Conservation (phyloP, 2,888 invertebrate genomes). For the Meliscaeva auricollis region DNA sequence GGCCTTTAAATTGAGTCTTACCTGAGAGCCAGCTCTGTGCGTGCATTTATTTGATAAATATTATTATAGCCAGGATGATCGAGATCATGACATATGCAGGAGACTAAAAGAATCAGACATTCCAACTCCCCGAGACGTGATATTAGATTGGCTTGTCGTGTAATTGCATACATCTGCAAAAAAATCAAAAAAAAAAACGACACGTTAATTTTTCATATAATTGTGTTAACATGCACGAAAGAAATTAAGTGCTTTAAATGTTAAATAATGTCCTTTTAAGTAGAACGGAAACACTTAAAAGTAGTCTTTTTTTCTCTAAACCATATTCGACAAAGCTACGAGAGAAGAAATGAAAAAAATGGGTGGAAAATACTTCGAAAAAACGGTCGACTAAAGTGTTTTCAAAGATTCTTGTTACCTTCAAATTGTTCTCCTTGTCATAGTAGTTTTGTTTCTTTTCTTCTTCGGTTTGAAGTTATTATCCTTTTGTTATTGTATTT, state of each 20-base stretch:
- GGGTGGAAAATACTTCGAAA: slow-evolving; percentile 8
- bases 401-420: slow-evolving; percentile 56
- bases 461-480: slow-evolving; percentile 47
- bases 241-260: slow-evolving; percentile 19
- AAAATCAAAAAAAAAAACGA: slow-evolving; percentile 1
- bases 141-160: slow-evolving; percentile 89
- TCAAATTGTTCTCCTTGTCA: slow-evolving; percentile 17
- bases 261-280: slow-evolving; percentile 49
- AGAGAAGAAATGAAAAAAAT: too few species aligned
- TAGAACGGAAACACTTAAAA: slow-evolving; percentile 16
- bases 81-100: slow-evolving; percentile 92
- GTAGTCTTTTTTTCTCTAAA: neutral
- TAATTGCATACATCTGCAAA: slow-evolving; percentile 91
- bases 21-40: slow-evolving; percentile 92
- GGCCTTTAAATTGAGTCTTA: slow-evolving; percentile 71
- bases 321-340: slow-evolving; percentile 5
- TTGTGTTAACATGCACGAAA: slow-evolving; percentile 24
- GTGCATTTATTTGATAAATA: slow-evolving; percentile 92
- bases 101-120: slow-evolving; percentile 90
- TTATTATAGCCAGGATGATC: slow-evolving; percentile 92
- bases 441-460: slow-evolving; percentile 37
- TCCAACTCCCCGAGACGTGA: slow-evolving; percentile 90
- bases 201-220: slow-evolving; percentile 40
- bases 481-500: slow-evolving; percentile 66
- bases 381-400: slow-evolving; percentile 54